Evolutionary conservation across 2,797 vertebrate genomes (phyloP).

Genomic region (Hydrophis major): DNA sequence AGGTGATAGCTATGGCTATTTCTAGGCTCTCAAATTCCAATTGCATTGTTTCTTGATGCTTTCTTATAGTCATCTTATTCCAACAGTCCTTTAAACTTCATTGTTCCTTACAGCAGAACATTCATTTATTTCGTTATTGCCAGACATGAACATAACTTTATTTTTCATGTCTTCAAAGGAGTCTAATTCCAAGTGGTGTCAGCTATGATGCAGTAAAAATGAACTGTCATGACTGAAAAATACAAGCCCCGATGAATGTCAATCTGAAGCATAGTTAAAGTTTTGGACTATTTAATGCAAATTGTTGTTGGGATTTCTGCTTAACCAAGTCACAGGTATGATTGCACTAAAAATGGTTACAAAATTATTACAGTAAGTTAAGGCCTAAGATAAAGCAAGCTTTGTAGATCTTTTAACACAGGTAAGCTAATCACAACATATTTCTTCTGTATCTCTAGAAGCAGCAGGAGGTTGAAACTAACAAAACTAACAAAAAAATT

Average conservation of each 20-base stretch:
- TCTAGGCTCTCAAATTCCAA: background rate
- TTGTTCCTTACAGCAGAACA: background rate
- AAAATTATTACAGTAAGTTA: background rate
- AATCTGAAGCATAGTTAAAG: background rate
- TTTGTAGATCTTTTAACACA: background rate
- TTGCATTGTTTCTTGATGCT: background rate
- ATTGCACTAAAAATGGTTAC: background rate
- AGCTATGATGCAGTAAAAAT: background rate
- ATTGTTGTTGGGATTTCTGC: background rate
- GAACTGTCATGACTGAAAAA: background rate
- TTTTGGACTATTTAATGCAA: constrained; percentile 1
- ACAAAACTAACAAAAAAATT: background rate
- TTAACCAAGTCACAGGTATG: background rate
- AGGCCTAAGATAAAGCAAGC: background rate
- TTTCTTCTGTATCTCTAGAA: constrained; percentile 14
- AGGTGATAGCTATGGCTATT: background rate
- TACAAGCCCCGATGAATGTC: background rate
- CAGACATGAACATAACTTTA: background rate
- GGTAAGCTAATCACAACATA: background rate
- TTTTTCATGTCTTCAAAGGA: background rate
- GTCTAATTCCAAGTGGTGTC: background rate
- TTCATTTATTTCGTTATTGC: background rate
- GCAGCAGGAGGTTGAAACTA: constrained; percentile 17
- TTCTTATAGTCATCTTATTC: constrained; percentile 1
- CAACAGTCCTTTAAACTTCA: background rate